Evolutionary conservation across 2,797 vertebrate genomes (phyloP).

Genomic region (Phataginus tetradactyla): DNA sequence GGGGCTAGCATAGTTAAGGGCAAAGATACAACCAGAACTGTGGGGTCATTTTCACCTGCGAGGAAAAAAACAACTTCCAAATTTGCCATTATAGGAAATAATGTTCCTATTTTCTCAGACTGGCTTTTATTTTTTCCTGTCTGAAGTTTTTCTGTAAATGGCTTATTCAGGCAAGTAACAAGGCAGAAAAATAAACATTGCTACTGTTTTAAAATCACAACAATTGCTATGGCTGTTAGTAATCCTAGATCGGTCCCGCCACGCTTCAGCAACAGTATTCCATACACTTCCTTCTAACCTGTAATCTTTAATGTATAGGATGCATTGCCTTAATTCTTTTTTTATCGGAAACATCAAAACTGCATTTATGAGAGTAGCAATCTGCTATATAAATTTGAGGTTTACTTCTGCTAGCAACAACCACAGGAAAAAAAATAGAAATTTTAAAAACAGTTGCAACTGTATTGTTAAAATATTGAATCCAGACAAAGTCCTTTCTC

Average conservation of each 20-base stretch:
- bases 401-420: conserved; percentile 45
- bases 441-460: conserved; percentile 27
- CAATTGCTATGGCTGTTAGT: conserved; percentile 46
- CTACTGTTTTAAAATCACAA: conserved; percentile 67
- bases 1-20: neutral
- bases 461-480: conserved; percentile 59
- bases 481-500: conserved; percentile 24
- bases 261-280: neutral
- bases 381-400: neutral
- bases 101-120: conserved; percentile 62
- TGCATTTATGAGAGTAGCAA: conserved; percentile 56
- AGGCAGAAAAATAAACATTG: conserved; percentile 65
- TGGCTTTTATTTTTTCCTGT: conserved; percentile 51
- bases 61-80: neutral
- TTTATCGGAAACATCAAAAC: conserved; percentile 51
- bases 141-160: conserved; percentile 65
- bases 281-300: neutral
- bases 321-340: neutral
- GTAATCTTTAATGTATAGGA: conserved; percentile 41
- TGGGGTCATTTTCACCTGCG: conserved; percentile 29
- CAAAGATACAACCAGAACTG: conserved; percentile 16
- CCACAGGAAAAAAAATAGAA: neutral
- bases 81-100: conserved; percentile 57
- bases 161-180: conserved; percentile 64
- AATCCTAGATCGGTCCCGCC: conserved; percentile 26